These are phyloP conservation scores for Pterostichus madidus DNA, from an alignment of 2,888 invertebrate species.

Conservation along the genomic window DNA sequence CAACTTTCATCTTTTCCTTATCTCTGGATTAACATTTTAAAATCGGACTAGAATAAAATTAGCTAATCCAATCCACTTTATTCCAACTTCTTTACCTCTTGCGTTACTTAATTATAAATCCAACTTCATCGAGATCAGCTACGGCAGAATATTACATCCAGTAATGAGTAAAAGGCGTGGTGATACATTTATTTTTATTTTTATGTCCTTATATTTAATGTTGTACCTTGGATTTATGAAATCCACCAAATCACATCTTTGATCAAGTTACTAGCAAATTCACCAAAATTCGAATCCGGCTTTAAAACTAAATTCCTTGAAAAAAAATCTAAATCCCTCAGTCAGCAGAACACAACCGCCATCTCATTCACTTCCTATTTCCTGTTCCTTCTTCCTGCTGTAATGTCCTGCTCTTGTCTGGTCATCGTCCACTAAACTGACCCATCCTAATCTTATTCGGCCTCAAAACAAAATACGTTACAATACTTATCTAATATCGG, in stretches of 20 bases:
- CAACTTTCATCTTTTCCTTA: no score
- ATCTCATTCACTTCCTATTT: constrained; percentile 23
- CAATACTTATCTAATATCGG: constrained; percentile 62
- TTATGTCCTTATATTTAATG: no score
- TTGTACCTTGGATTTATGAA: no score
- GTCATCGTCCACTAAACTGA: constrained; percentile 45
- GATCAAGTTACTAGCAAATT: constrained; percentile 13
- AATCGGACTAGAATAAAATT: no score
- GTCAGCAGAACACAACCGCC: constrained; percentile 31
- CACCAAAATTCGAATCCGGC: not conserved
- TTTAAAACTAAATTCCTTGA: not conserved
- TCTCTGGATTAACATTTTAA: no score
- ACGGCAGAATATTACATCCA: no score
- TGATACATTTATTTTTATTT: no score
- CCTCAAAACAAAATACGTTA: constrained; percentile 58
- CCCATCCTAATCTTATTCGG: constrained; percentile 51
- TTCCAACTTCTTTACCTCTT: no score
- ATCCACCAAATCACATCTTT: not conserved
- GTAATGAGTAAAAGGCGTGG: no score
- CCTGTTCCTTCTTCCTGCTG: constrained; percentile 4
- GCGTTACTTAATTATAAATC: no score
- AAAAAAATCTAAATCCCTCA: constrained; percentile 31
- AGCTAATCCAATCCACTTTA: no score
- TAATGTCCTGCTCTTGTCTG: not conserved
- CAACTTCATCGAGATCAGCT: no score